Percentiles rank a stretch among this genome's conserved stretches.
These are phyloP conservation scores for Tinea trinotella DNA, from an alignment of 2,888 invertebrate species.

Conservation along the genomic window DNA sequence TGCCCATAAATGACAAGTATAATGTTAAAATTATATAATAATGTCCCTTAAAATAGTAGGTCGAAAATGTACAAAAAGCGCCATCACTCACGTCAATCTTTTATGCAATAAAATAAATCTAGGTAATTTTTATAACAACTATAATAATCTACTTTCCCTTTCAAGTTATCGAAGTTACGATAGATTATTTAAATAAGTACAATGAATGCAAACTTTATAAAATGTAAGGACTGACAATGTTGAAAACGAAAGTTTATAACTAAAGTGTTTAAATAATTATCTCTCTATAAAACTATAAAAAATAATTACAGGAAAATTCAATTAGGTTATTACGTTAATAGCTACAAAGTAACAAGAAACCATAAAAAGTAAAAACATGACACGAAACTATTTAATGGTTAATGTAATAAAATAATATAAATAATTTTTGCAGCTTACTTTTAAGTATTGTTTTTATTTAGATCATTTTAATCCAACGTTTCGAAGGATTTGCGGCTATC, in stretches of 20 bases:
- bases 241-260: not conserved
- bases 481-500: too few relatives aligned
- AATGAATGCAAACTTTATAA: not conserved
- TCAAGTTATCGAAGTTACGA: not conserved
- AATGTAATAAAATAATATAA: too few relatives aligned
- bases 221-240: not conserved
- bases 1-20: not conserved
- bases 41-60: not conserved
- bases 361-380: too few relatives aligned
- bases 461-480: too few relatives aligned
- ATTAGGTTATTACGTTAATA: too few relatives aligned
- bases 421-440: too few relatives aligned
- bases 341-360: too few relatives aligned
- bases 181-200: not conserved
- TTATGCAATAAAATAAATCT: slow-evolving; percentile 4
- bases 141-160: slow-evolving; percentile 1
- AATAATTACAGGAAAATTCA: too few relatives aligned
- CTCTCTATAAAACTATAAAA: not conserved
- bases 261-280: not conserved
- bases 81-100: slow-evolving; percentile 8
- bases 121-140: not conserved
- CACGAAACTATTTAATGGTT: too few relatives aligned
- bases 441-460: too few relatives aligned
- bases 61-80: slow-evolving; percentile 1
- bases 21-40: not conserved